These are phyloP conservation scores for Mormyrops attenuatus DNA, from an alignment of 2,797 vertebrate genomes.

Conservation along the genomic window DNA sequence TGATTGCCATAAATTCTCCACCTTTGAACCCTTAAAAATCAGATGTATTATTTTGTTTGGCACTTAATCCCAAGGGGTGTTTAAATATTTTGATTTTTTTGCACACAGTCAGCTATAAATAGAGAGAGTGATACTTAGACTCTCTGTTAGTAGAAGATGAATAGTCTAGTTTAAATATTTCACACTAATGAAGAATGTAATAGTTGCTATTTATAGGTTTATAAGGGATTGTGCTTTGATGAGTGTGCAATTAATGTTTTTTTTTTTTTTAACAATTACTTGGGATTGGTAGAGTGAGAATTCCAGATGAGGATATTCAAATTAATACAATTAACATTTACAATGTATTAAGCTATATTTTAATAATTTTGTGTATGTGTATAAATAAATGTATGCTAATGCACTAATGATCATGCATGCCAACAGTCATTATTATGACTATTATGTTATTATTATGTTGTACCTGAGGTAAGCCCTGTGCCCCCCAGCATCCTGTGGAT, in stretches of 20 bases:
- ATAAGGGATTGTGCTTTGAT: background rate
- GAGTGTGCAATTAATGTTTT: background rate
- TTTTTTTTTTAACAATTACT: background rate
- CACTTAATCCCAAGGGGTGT: background rate
- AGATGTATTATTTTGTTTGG: background rate
- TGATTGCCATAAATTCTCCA: background rate
- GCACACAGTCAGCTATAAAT: background rate
- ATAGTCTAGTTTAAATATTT: constrained; percentile 24
- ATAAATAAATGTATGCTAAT: background rate
- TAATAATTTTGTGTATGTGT: background rate
- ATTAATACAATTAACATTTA: background rate
- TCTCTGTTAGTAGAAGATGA: constrained; percentile 6
- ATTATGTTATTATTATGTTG: background rate
- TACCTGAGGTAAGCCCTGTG: background rate
- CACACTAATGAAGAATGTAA: constrained; percentile 18
- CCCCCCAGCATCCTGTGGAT: background rate
- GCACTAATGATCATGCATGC: background rate
- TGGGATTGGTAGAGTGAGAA: background rate
- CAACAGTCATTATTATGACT: background rate
- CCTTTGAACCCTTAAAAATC: background rate
- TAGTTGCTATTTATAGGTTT: constrained; percentile 15
- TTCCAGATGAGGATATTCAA: background rate
- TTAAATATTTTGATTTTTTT: background rate
- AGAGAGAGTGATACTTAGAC: background rate
- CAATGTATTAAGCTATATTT: background rate